Base-by-base conservation (phyloP, 2,797 vertebrate species). In the Crenichthys baileyi region DNA sequence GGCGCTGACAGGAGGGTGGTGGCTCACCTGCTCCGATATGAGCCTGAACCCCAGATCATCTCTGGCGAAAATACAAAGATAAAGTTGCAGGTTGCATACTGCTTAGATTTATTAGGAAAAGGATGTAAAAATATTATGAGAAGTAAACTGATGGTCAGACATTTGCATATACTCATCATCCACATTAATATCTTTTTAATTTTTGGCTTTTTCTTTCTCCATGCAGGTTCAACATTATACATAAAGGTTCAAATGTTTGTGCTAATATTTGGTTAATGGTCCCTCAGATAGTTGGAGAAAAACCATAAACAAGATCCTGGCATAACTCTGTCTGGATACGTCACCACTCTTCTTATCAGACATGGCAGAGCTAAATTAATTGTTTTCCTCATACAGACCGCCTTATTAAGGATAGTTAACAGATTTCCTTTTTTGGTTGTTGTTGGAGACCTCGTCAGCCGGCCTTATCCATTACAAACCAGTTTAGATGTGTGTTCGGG, bases 1-100 rank as follows among this genome's bases (percentile, higher is more conserved):
- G 81, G 98, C 98, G 63, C 98, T 99, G 89, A 99, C 94, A 0
- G 98, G 98, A 63, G 98, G 98, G 78, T 99, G 98, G 89, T 99
- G 98, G 92, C 98, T 99, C 87, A 99, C 98, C 95, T 99, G 98
- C 89, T 99, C 98, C 0, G 98, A 99, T 79, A 99, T 96, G 86
- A 99, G 96, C 91, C 97, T 95, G 93, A 99, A 99, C 76, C 97
- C 98, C 80, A 99, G 96, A 91, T 99, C 98, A 75, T 99, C 97
- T 89, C 98, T 99, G 92, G n/a, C 70, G 55, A 16, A 3, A 26
- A 11, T 12, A 12, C 4, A 56, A 3, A 65, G 63, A 41, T 67
- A 50, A 24, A 39, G 20, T 20, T 41, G 16, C 29, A 36, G 2
- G 11, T 20, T 6, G 24, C 29, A 50, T 36, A n/a, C 5, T 18